These are phyloP conservation scores for Phymorhynchus buccinoides DNA, from an alignment of 1,140 invertebrate genomes.

Conservation along the genomic window DNA sequence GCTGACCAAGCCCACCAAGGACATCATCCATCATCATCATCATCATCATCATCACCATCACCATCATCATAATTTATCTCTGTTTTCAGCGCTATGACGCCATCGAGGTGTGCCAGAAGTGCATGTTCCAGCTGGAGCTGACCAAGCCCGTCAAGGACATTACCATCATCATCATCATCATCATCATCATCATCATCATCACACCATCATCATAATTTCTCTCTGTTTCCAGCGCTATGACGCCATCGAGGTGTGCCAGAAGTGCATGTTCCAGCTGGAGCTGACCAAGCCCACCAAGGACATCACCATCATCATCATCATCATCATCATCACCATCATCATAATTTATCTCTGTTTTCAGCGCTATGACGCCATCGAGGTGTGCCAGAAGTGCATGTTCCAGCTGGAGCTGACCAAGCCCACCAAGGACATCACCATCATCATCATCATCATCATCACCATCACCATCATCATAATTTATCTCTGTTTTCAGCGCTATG, in stretches of 20 bases:
- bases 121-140: conserved; percentile 80
- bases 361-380: conserved; percentile 95
- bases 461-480: too few species aligned
- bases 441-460: too few species aligned
- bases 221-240: conserved; percentile 85
- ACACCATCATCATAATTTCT: too few species aligned
- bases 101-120: too few species aligned
- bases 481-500: conserved; percentile 83
- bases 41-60: too few species aligned
- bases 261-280: conserved; percentile 97
- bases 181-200: too few species aligned
- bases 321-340: background rate
- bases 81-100: too few species aligned
- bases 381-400: conserved; percentile 96
- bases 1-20: too few species aligned
- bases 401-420: conserved; percentile 89
- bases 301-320: background rate
- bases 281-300: conserved; percentile 77
- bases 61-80: too few species aligned
- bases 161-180: too few species aligned
- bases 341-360: conserved; percentile 72
- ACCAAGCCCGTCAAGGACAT: too few species aligned
- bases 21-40: too few species aligned
- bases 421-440: conserved; percentile 45
- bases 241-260: conserved; percentile 95